Percentiles rank a stretch among this genome's conserved stretches.
Conservation (phyloP, 2,113 vertebrate species). For the Ptychochromis oligacanthus region DNA sequence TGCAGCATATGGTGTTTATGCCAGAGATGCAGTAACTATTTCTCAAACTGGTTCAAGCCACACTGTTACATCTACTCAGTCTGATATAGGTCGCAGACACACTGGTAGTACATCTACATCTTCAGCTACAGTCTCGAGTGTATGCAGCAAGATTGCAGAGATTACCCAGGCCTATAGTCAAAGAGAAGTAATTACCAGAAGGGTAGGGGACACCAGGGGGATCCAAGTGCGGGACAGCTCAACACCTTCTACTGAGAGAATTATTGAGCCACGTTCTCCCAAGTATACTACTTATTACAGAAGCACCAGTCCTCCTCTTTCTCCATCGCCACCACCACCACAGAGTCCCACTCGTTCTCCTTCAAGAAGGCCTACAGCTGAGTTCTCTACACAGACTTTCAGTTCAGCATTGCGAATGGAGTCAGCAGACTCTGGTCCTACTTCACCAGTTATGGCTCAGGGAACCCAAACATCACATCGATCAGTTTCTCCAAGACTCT, state of each 20-base stretch:
- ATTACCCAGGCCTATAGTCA: slow-evolving; percentile 84
- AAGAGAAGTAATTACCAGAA: slow-evolving; percentile 77
- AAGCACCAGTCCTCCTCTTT: slow-evolving; percentile 90
- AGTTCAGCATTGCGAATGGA: slow-evolving; percentile 76
- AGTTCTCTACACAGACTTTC: slow-evolving; percentile 93
- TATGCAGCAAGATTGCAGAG: slow-evolving; percentile 83
- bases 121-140: slow-evolving; percentile 76
- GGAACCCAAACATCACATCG: slow-evolving; percentile 89
- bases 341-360: slow-evolving; percentile 86
- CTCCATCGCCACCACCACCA: slow-evolving; percentile 88
- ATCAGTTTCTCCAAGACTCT: slow-evolving; percentile 80
- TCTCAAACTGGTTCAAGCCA: slow-evolving; percentile 78
- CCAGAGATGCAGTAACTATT: slow-evolving; percentile 80
- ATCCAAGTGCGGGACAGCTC: slow-evolving; percentile 77
- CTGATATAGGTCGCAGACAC: slow-evolving; percentile 69
- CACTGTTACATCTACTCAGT: slow-evolving; percentile 75
- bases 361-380: slow-evolving; percentile 84
- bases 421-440: slow-evolving; percentile 55
- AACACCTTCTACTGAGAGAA: slow-evolving; percentile 73
- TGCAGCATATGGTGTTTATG: slow-evolving; percentile 81
- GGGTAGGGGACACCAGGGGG: slow-evolving; percentile 72
- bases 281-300: slow-evolving; percentile 87
- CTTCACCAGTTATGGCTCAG: slow-evolving; percentile 88
- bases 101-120: slow-evolving; percentile 69
- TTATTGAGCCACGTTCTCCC: slow-evolving; percentile 73